These are phyloP conservation scores for Nomada lathburiana DNA, from an alignment of 2,888 invertebrate genomes.

Conservation along the genomic window DNA sequence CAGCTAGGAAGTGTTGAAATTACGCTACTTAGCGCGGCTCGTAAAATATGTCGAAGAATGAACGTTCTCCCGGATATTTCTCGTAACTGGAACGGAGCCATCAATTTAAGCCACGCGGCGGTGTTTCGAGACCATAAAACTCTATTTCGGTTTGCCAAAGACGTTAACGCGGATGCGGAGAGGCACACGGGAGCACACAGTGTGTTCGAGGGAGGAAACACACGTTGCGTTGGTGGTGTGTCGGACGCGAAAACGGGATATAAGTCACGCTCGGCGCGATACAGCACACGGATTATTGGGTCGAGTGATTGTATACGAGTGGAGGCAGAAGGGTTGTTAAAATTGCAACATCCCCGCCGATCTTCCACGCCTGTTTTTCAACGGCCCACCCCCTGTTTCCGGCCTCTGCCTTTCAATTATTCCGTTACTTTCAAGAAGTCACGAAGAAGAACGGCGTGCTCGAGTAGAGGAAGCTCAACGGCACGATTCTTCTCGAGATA, in stretches of 20 bases:
- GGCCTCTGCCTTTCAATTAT: conserved; percentile 66
- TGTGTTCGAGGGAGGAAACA: no score
- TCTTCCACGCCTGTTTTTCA: not conserved
- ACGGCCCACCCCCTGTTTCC: not conserved
- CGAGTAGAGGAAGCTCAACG: conserved; percentile 71
- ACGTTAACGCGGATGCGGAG: not conserved
- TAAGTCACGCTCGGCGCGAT: conserved; percentile 50
- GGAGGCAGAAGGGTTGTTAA: conserved; percentile 60
- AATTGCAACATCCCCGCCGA: conserved; percentile 52
- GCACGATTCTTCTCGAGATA: conserved; percentile 73
- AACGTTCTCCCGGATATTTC: not conserved
- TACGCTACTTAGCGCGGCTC: not conserved
- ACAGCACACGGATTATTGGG: conserved; percentile 65
- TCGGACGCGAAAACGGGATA: conserved; percentile 32
- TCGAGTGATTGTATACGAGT: conserved; percentile 59
- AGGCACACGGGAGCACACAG: no score
- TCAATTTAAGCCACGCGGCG: not conserved
- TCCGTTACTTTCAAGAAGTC: conserved; percentile 72
- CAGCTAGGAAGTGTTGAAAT: not conserved
- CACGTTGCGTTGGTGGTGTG: not conserved
- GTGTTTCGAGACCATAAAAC: conserved; percentile 5
- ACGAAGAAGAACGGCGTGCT: conserved; percentile 68
- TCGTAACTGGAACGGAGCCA: not conserved
- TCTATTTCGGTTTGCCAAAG: conserved; percentile 7
- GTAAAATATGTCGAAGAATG: not conserved